phyloP scores from a whole-genome alignment of 2,113 vertebrate species.

The Pygoscelis adeliae region DNA sequence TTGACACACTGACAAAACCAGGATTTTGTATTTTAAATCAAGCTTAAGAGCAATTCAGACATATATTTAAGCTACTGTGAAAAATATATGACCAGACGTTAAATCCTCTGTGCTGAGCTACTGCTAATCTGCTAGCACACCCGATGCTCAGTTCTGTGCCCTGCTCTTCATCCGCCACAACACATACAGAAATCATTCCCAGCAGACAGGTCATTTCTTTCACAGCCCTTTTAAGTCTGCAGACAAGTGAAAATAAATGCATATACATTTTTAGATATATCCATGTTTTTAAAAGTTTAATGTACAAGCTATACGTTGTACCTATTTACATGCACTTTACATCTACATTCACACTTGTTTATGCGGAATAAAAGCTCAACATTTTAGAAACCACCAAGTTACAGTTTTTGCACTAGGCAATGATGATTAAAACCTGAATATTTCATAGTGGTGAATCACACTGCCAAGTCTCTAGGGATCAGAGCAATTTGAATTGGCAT shows the following conservation, averaged over 20 bases:
- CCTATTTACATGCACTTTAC: neutral
- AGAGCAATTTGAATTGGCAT: constrained; percentile 34
- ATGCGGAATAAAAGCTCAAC: neutral
- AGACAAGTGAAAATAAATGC: neutral
- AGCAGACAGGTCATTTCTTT: neutral
- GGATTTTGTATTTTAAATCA: neutral
- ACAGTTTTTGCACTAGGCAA: constrained; percentile 15
- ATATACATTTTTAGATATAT: neutral
- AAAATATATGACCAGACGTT: neutral
- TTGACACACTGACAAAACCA: neutral
- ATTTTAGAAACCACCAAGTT: constrained; percentile 18
- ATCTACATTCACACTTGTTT: neutral
- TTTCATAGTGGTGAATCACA: constrained; percentile 42
- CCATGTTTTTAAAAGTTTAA: neutral
- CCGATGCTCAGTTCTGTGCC: neutral
- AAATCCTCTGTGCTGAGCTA: neutral
- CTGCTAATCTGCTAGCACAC: neutral
- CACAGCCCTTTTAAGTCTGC: neutral
- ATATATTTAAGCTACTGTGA: neutral
- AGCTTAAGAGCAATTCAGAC: neutral
- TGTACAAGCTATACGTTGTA: neutral
- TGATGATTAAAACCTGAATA: constrained; percentile 54
- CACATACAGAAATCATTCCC: neutral
- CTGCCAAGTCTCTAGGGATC: constrained; percentile 2
- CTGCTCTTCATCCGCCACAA: neutral